A percentile compares a stretch with the other conserved stretches of the same genome.
phyloP scores from a whole-genome alignment of 2,113 vertebrate species.

The Puma concolor region DNA sequence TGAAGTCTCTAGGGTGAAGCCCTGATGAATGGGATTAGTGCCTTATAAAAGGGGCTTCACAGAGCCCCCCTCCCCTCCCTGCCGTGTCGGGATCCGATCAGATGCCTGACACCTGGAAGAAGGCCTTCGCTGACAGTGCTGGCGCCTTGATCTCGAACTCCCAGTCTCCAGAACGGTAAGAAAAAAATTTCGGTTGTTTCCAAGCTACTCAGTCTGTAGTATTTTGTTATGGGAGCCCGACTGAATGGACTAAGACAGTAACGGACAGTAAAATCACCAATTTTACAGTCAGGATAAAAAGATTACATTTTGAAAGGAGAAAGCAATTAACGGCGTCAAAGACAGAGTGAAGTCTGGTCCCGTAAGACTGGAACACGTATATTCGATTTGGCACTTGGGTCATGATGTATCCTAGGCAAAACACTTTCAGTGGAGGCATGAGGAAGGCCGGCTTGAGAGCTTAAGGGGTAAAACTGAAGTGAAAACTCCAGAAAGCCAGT shows the following conservation, averaged over 20 bases:
- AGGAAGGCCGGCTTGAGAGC: background rate
- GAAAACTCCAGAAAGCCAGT: background rate
- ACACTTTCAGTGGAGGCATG: background rate
- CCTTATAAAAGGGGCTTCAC: background rate
- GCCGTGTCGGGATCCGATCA: background rate
- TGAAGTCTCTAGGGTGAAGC: background rate
- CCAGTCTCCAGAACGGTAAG: background rate
- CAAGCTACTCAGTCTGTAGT: background rate
- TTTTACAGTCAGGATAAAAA: background rate
- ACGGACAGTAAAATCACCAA: background rate
- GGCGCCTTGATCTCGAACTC: background rate
- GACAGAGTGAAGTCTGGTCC: background rate
- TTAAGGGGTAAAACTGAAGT: background rate
- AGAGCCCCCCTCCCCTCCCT: background rate
- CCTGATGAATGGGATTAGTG: background rate
- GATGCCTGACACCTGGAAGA: background rate
- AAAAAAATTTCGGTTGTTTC: background rate
- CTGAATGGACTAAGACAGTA: background rate
- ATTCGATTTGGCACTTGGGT: conserved; percentile 3
- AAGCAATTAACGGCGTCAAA: background rate
- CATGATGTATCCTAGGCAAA: background rate
- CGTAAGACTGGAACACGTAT: background rate
- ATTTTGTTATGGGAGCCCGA: background rate
- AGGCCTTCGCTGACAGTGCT: background rate
- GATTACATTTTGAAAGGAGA: conserved; percentile 22